Evolutionary conservation across 2,797 vertebrate genomes (phyloP), one percentile per base, ranked within the genome.

Genomic region (Bucorvus abyssinicus): DNA sequence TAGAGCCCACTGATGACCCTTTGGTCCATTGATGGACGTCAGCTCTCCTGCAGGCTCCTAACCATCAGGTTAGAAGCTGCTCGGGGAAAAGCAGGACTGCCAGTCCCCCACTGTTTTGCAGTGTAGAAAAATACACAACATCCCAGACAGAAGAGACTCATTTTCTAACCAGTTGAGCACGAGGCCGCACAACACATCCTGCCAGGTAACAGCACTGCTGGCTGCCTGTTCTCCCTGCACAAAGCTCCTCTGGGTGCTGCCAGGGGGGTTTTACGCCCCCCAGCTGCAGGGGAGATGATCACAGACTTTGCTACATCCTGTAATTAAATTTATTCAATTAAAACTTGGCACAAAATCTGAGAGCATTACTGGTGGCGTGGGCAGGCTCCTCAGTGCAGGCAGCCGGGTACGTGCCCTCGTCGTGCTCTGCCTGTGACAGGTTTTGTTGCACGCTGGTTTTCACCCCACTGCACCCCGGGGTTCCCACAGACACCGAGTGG

Each of bases 301-400:
- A 44, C 61, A 63, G 59, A 55, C 55, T 44, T 71, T 3, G 0
- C 65, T 70, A 27, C 52, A 84, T 50, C 47, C 74, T 90, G 7
- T 76, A 84, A 96, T 95, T 95, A 77, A 91, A 80, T 86, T 74
- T 7, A 56, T 9, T n/a, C 52, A 70, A 80, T 74, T 94, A 91
- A 73, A 91, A 88, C 36, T 56, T 80, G 87, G 71, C 90, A 83
- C 27, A 29, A 80, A 85, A 87, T 30, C 55, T 16, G 34, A 52
- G 10, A 36, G 59, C 6, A 32, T 2, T n/a, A 6, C 70, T 49
- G 59, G 57, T 3, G 4, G 67, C 0, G 4, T 59, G 55, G 70
- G 78, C 67, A 40, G 77, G 65, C 50, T 85, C 42, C 84, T 85
- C 0, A 0, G 55, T 20, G 40, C 22, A 14, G 83, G 63, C 71